Base-by-base conservation (phyloP, 2,888 invertebrate species). In the Saturnia japonica region DNA sequence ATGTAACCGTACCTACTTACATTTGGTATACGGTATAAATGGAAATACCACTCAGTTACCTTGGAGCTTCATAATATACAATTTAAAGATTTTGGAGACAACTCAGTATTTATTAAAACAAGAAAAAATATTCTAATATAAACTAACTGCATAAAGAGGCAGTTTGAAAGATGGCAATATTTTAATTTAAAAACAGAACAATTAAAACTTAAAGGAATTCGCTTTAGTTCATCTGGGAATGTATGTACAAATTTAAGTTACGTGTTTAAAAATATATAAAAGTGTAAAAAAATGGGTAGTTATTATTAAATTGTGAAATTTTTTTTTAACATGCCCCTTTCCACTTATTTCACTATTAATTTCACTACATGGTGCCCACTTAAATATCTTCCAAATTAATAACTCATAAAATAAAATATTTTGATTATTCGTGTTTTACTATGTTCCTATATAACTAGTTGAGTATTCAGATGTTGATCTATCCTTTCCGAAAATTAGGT, bases 11-110 rank as follows among this genome's bases (percentile, higher is more conserved):
- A 73, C 67, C 68, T 72, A 70, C 72, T 77, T 76, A 80, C 78
- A 71, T 67, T 70, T 67, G 42, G 70, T 43, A 54, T 54, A 25
- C 66, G 25, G 22, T 60, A 69, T 51, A 51, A 64, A 54, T 70
- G 54, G 28, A 87, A 87, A 87, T 85, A 87, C 77, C 85, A 85
- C 82, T 80, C 74, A 83, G 71, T 80, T 77, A 82, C 87, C 86
- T 87, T 85, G 86, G 73, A 76, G 77, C 67, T 72, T 75, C 73
- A 72, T 64, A 40, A 40, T 19, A 64, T 64, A 12, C 64, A 11
- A 40, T 64, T 64, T 64, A 64, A 9, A 64, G 40, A 40, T 64
- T 64, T 64, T 64, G 64, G 64, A 64, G n/a, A 64, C 40, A 62
- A 40, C 40, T 40, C 40, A 19, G 12, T 60, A 12, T 25, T 57